Base-by-base conservation (phyloP, 1,140 invertebrate genomes). In the Daktulosphaira vitifoliae region DNA sequence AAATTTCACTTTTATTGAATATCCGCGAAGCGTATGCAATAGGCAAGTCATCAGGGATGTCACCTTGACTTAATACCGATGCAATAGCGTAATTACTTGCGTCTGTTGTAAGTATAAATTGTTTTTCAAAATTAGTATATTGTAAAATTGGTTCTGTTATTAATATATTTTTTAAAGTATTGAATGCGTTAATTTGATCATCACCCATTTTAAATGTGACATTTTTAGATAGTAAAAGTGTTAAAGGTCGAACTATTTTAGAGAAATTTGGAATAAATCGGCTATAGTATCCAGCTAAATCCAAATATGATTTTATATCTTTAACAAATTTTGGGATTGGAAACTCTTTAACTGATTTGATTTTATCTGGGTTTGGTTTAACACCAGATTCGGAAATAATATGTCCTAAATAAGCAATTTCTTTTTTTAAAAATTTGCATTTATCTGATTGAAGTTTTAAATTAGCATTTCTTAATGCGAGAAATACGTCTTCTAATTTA, bases 1-100 rank as follows among this genome's bases (percentile, higher is more conserved):
- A 65, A 18, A 33, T 25, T 71, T 75, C 73, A 20, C 65, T 13
- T 46, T 67, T 29, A 23, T 66, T 72, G 9, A 75, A 49, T 5
- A 68, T 69, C 8, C 73, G 38, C 33, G 66, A 69, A 2, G 71
- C 69, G 46, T 68, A 75, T 23, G 72, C 69, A 22, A 75, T 69
- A 5, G 74, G 72, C 54, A 54, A 38, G 46, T 73, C 70, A 13
- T 66, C 51, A 5, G 68, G 70, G 3, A 68, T 54, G 37, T 66
- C 53, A 20, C 70, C 71, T 29, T 66, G 65, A 3, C n/a, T 26
- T 15, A 59, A 20, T 33, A 59, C 42, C 8, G 51, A 33, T 65
- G 66, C 64, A 2, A 69, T 16, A 5, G 66, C 64, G 16, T 38
- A 26, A 22, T 69, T 66, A 22, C 33, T 53, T 15, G 68, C 66